Evolutionary conservation across 2,113 vertebrate genomes (phyloP), one percentile per base, ranked within the genome.

Genomic region (Falco punctatus): DNA sequence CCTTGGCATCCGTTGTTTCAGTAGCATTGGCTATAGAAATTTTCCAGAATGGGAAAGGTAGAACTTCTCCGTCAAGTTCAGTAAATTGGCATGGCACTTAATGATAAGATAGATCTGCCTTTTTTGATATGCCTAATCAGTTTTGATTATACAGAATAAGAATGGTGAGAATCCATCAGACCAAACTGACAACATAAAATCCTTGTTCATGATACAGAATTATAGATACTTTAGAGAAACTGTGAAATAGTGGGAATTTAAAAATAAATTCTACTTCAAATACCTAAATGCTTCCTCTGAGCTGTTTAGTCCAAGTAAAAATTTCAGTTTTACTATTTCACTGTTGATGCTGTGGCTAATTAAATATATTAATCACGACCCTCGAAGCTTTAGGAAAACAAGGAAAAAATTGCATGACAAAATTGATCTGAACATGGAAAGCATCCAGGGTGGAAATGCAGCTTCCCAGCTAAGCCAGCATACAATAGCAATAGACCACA

Each of bases 361-460:
- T 92, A 92, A 96, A 81, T 89, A 17, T 73, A 80, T 23, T 96
- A 81, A 89, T 51, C 79, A 42, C 81, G 61, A 65, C 95, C 90
- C 95, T 83, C 69, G 42, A 88, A 96, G 78, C 86, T 95, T 90
- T 33, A 74, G 55, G 92, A 51, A 78, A 96, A 92, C 54, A 80
- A 94, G 74, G 64, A 11, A 66, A 65, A 58, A 81, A 90, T 62
- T 69, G 91, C 96, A 90, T 92, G 96, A 95, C 93, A 97, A 33
- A 90, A 81, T 96, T 95, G 91, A 92, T 90, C 51, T 96, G 94
- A 97, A 94, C 71, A 79, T 95, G 96, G 94, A 96, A 97, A 81
- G 38, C 52, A 87, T 92, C 96, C 97, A 95, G 81, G 78, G 95
- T 97, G 97, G 95, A 97, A 98, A 94, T 74, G 91, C 77, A 91